Base-by-base conservation (phyloP, 2,113 vertebrate genomes). In the Takifugu bimaculatus region DNA sequence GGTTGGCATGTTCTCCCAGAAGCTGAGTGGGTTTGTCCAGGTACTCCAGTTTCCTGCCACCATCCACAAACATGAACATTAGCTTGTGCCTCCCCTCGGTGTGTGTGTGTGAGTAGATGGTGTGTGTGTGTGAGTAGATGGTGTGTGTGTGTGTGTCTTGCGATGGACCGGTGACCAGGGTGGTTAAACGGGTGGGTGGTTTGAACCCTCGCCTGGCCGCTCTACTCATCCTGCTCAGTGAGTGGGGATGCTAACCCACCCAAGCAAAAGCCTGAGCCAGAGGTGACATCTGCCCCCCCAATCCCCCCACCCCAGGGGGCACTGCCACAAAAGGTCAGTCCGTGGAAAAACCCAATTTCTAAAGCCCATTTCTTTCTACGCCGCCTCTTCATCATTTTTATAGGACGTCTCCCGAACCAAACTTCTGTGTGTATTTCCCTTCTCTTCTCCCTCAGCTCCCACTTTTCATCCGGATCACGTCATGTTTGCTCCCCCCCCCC, bases 281-380 rank as follows among this genome's bases (percentile, higher is more conserved):
- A 11, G 35, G 27, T 49, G 51, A 45, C 53, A 57, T 45, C 63
- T 65, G 45, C n/a, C 26, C 20, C 20, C 20, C 20, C 20, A 1
- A 20, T 20, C 20, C 20, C 20, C 20, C 20, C 15, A 62, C 51
- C 51, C 60, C 59, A 1, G 0, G 39, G 50, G 54, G 27, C 13
- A n/a, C 14, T 13, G 5, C 10, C 53, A 50, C 15, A 7, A 5
- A 66, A 25, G 43, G 63, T 64, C 57, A 61, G 58, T 57, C 50
- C 58, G 62, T 67, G 62, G 5, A 72, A 50, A 80, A 74, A 62
- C 51, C 44, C 70, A 0, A 63, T 77, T 73, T 73, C 47, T 63
- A n/a, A 63, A 42, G 26, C 53, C 28, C 27, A 6, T 50, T 28
- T 68, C 45, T 4, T 49, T 29, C 62, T 51, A 60, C 45, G 50